phyloP scores from a whole-genome alignment of 2,888 invertebrate genomes.

The Drosophila dives region DNA sequence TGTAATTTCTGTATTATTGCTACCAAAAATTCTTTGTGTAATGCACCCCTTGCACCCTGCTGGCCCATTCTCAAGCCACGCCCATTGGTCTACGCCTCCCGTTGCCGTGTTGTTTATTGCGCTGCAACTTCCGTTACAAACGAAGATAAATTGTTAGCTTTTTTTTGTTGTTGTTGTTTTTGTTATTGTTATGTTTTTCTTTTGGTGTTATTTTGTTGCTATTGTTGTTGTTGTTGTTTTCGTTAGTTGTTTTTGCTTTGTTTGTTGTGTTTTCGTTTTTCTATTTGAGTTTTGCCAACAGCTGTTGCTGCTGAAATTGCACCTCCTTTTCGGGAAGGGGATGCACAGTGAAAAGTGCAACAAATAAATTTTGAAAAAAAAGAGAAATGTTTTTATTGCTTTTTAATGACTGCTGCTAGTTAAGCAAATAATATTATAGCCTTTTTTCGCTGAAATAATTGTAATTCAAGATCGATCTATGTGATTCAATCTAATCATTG shows the following conservation, averaged over 20 bases:
- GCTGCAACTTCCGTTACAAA: constrained; percentile 77
- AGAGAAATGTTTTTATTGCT: background rate
- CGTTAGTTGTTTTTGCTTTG: constrained; percentile 19
- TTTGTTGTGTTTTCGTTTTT: constrained; percentile 41
- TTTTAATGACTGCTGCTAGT: constrained; percentile 11
- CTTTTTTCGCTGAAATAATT: constrained; percentile 7
- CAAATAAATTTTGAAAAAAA: constrained; percentile 10
- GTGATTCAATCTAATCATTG: constrained; percentile 22
- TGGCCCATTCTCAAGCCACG: constrained; percentile 44
- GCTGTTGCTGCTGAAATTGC: constrained; percentile 52
- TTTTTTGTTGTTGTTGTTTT: constrained; percentile 13
- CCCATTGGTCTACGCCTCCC: constrained; percentile 34
- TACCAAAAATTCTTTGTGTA: constrained; percentile 55
- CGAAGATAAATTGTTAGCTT: constrained; percentile 76
- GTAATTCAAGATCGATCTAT: constrained; percentile 18
- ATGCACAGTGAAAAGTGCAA: constrained; percentile 38
- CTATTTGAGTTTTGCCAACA: constrained; percentile 49
- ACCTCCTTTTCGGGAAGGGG: constrained; percentile 30
- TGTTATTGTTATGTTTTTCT: constrained; percentile 28
- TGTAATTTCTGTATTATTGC: constrained; percentile 54
- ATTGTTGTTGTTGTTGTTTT: constrained; percentile 28
- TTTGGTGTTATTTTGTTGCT: constrained; percentile 23
- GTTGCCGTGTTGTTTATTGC: constrained; percentile 73
- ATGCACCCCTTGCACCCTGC: constrained; percentile 57
- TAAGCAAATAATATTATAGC: background rate